Conservation (phyloP, 2,888 invertebrate genomes). For the Ectemnius continuus region DNA sequence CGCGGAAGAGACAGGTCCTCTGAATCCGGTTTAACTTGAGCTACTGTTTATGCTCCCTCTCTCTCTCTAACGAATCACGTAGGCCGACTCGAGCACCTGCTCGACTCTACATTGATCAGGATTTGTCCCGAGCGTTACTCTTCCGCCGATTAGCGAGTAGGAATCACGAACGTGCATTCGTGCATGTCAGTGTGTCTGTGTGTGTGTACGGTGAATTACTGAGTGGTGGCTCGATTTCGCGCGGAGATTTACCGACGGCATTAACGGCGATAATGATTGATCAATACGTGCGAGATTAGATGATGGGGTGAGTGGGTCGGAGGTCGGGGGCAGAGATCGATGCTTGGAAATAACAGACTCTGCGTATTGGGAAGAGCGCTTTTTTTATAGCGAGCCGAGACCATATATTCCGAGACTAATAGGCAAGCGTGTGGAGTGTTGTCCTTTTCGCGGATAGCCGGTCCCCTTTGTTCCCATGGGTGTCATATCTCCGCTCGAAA, state of each 20-base stretch:
- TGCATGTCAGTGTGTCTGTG: neutral
- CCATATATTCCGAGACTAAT: constrained; percentile 2
- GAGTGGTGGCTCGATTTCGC: neutral
- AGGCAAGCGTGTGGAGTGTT: constrained; percentile 6
- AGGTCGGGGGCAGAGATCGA: constrained; percentile 4
- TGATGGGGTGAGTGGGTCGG: neutral
- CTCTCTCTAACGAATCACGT: neutral
- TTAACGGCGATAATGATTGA: constrained; percentile 4
- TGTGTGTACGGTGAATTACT: neutral
- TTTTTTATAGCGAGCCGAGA: neutral
- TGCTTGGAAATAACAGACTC: neutral
- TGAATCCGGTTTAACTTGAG: constrained; percentile 9
- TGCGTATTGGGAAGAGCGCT: neutral
- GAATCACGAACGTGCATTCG: neutral
- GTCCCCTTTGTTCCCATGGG: constrained; percentile 27
- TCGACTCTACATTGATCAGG: constrained; percentile 19
- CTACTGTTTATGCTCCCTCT: constrained; percentile 21
- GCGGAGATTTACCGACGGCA: neutral
- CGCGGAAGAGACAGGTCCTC: constrained; percentile 1
- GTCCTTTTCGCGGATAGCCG: neutral
- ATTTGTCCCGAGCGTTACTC: neutral
- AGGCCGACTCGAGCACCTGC: neutral
- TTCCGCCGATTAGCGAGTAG: neutral
- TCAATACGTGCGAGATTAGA: neutral
- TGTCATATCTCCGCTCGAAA: constrained; percentile 2